Evolutionary conservation across 2,797 vertebrate genomes (phyloP), one percentile per base, ranked within the genome.

Genomic region (Halcyon smyrnensis): DNA sequence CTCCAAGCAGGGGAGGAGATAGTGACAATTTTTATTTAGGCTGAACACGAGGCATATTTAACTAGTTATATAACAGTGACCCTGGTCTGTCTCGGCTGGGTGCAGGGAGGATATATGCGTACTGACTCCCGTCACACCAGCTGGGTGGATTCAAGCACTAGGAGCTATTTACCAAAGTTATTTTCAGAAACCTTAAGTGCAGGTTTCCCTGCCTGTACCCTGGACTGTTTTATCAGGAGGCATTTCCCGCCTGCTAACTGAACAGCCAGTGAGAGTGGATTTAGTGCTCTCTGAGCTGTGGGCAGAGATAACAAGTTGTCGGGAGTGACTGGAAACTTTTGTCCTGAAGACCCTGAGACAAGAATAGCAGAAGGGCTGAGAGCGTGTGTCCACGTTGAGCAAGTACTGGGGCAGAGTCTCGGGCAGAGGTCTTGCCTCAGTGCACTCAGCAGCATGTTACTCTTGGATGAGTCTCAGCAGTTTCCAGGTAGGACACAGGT

Each of bases 391-490:
- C 89, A 24, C 79, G 5, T 2, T 95, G 94, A 95, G 28, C 84
- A 14, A 93, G 95, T 19, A 43, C 51, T 48, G 21, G 34, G 76
- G 82, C 93, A 71, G 36, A 77, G 60, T n/a, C 7, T 19, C 12
- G n/a, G 71, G 67, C 82, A 68, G 69, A 92, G 88, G 51, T 54
- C 84, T 93, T 18, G 17, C 78, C 69, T 53, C 4, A 5, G 84
- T 36, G 64, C 74, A 6, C 57, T 74, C 78, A 83, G 87, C 82
- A 84, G 59, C 90, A 94, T 98, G 96, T 95, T 98, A 69, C 93
- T 98, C 54, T 93, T 97, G 93, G 97, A 96, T 94, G 96, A 97
- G 79, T 76, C 95, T 37, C 95, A 97, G 93, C 95, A 92, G 51
- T 97, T 97, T 91, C 70, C 96, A 98, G 97, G 97, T 95, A 94